Conservation (phyloP, 2,888 invertebrate genomes). For the Dione juno region DNA sequence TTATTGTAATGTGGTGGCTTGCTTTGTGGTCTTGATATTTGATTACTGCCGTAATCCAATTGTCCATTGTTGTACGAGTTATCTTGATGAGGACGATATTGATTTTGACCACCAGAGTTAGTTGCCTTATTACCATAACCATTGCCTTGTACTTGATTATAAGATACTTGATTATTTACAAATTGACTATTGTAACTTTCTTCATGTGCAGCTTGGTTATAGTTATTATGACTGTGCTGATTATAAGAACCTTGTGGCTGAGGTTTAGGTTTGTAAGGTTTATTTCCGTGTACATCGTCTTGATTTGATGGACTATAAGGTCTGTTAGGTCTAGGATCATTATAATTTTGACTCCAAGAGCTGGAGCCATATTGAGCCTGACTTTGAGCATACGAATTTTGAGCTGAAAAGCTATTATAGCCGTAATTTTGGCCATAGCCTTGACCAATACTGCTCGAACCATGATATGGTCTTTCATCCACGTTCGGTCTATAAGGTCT, state of each 20-base stretch:
- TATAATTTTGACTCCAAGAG: constrained; percentile 35
- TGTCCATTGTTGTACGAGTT: constrained; percentile 1
- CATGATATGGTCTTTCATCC: constrained; percentile 56
- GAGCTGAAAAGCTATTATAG: constrained; percentile 40
- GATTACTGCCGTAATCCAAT: not conserved
- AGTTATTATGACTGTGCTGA: constrained; percentile 39
- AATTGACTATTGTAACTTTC: constrained; percentile 36
- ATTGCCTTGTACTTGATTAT: constrained; percentile 39
- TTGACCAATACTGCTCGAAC: constrained; percentile 41
- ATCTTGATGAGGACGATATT: constrained; percentile 10
- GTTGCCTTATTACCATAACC: constrained; percentile 37
- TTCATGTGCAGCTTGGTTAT: constrained; percentile 47
- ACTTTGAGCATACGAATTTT: constrained; percentile 41
- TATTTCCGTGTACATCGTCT: constrained; percentile 25
- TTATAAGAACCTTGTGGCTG: constrained; percentile 33
- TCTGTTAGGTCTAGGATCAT: constrained; percentile 44
- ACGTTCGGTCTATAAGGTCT: constrained; percentile 64
- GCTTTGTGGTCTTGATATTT: constrained; percentile 5
- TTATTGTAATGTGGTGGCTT: constrained; percentile 11
- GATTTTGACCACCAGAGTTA: not conserved
- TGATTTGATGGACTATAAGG: constrained; percentile 35
- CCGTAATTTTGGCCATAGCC: constrained; percentile 45
- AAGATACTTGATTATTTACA: constrained; percentile 16
- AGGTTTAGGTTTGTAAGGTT: constrained; percentile 42
- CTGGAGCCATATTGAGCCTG: constrained; percentile 41